Evolutionary conservation across 2,888 invertebrate genomes (phyloP), one percentile per base, ranked within the genome.

Genomic region (Chrysomela aeneicollis): DNA sequence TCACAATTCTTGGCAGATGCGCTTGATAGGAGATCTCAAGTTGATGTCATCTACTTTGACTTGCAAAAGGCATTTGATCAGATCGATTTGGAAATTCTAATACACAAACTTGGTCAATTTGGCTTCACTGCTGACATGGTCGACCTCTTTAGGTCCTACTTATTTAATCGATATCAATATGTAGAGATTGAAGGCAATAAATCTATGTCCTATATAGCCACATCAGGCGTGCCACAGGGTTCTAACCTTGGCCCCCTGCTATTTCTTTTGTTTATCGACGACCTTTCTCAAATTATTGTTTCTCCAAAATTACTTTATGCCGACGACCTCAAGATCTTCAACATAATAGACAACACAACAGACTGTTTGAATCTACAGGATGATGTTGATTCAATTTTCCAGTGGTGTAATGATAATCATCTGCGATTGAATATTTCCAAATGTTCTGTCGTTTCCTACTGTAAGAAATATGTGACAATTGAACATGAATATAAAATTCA

Each of bases 51-150:
- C 1, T 51, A 51, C 19, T 47, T 18, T 12, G 59, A 59, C 32
- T 35, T 59, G 26, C 35, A 49, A 18, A 59, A 59, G n/a, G 59
- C 59, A 2, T 51, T 59, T 17, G 51, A 59, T 15, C 22, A 15
- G 1, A 59, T 51, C 15, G 52, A 30, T 53, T 32, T 32, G 10
- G 8, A 53, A 10, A 32, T 32, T 12, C 18, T 53, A 15, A 2
- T 53, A 10, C 10, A 8, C 0, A 53, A 53, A 17, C 22, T 53
- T 8, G 32, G 32, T 32, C 9, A 26, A 30, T 17, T 15, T 53
- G 32, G 26, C n/a, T 37, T 54, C 26, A 26, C 26, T 26, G 26
- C 26, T 26, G 26, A 26, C 26, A 26, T 26, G 26, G 26, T 26
- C 26, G 26, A 26, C 26, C 26, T 26, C 26, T 26, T 54, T 37